These are phyloP conservation scores for Caenorhabditis becei DNA, from an alignment of 2,888 invertebrate species.

Conservation along the genomic window DNA sequence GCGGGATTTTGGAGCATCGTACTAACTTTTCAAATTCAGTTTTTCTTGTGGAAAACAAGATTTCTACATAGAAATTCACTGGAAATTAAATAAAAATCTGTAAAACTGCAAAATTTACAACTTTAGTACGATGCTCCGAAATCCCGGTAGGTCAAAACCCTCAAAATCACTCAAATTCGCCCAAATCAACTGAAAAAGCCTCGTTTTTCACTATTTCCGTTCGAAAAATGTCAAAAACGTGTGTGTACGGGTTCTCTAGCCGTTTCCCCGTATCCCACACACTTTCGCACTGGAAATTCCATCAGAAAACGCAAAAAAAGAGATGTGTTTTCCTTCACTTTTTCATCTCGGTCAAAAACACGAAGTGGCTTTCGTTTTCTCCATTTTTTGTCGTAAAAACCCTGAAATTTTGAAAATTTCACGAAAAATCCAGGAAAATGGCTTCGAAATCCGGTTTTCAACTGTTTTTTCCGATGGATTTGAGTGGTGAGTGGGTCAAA, in stretches of 20 bases:
- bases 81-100: not conserved
- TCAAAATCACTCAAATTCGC: not conserved
- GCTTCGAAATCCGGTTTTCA: constrained; percentile 41
- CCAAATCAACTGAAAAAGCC: not conserved
- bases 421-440: constrained; percentile 9
- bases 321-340: constrained; percentile 23
- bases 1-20: constrained; percentile 3
- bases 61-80: not conserved
- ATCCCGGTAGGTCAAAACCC: not conserved
- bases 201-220: not conserved
- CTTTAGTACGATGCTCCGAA: not conserved
- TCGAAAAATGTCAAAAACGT: not conserved
- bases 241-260: not conserved
- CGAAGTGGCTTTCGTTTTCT: constrained; percentile 7
- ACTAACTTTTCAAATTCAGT: not conserved
- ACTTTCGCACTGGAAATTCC: not conserved
- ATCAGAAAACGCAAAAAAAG: not conserved
- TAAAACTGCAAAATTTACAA: not conserved
- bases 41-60: not conserved
- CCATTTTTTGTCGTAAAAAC: not conserved
- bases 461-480: constrained; percentile 41
- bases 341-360: constrained; percentile 47
- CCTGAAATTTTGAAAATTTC: not conserved
- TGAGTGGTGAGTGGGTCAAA: constrained; percentile 26
- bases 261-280: not conserved